phyloP scores from a whole-genome alignment of 2,888 invertebrate species.

The Tiliacea citrago region DNA sequence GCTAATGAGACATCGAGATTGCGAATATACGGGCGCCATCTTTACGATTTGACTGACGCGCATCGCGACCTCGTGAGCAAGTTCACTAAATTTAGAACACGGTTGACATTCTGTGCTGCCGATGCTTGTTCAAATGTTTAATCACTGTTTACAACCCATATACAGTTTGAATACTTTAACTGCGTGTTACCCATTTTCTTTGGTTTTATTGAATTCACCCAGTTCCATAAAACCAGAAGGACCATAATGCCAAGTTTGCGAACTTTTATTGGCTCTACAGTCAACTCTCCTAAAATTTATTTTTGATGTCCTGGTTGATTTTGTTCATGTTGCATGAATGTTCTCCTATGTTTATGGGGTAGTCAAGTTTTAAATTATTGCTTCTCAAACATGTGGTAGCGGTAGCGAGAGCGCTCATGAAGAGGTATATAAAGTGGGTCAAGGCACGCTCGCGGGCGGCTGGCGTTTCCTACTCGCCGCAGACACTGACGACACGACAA shows the following conservation, averaged over 20 bases:
- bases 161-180: constrained; percentile 22
- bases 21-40: constrained; percentile 84
- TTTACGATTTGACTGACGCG: constrained; percentile 83
- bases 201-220: background rate
- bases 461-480: constrained; percentile 84
- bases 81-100: constrained; percentile 84
- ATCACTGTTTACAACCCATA: constrained; percentile 51
- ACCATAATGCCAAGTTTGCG: background rate
- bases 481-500: constrained; percentile 74
- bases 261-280: background rate
- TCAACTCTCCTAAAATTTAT: background rate
- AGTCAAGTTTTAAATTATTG: constrained; percentile 60
- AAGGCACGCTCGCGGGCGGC: constrained; percentile 83
- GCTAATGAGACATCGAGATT: constrained; percentile 81
- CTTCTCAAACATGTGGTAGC: constrained; percentile 74
- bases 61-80: constrained; percentile 81
- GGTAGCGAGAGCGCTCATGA: constrained; percentile 73
- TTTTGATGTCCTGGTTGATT: background rate
- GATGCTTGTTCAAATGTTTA: constrained; percentile 55
- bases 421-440: constrained; percentile 82
- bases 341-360: background rate
- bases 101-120: constrained; percentile 75
- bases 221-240: background rate
- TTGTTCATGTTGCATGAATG: too few relatives aligned
- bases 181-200: background rate